Base-by-base conservation (phyloP, 1,140 invertebrate genomes). In the Caenorhabditis elegans region DNA sequence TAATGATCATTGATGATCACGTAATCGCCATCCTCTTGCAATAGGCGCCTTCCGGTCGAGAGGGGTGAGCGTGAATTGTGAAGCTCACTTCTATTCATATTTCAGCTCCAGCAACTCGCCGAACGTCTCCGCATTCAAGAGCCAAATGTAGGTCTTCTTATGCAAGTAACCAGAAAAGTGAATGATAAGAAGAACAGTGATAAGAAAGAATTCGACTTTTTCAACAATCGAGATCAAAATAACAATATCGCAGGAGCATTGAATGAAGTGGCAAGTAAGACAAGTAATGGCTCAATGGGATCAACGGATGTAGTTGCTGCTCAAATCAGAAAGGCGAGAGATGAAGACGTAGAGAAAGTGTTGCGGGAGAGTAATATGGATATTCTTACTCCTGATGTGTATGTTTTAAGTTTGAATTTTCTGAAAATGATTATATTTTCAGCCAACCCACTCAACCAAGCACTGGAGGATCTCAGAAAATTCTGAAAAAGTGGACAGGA, bases 91-190 rank as follows among this genome's bases (percentile, higher is more conserved):
- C n/a, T n/a, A n/a, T n/a, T n/a, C n/a, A n/a, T n/a, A 43, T 15
- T 60, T 60, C 53, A 60, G 34, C 34, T 70, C 2, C 34, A 70
- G 22, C 60, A 70, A 70, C 13, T 70, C 3, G 60, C 60, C n/a
- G 60, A 70, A 70, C 31, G 60, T 11, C 34, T 70, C 8, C 60
- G 60, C 22, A 39, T 39, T 39, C 60, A 70, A 39, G 60, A 70
- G 17, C 60, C 60, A 13, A 70, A 70, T 70, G 60, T 70, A 34
- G 22, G 34, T 17, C 60, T 70, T 39, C 34, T 70, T 19, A 34
- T 39, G n/a, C 60, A 70, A 22, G 39, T 70, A 70, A 70, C 60
- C 11, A n/a, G 60, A 39, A 70, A 39, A 70, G 60, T 70, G 19
- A 70, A 70, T 70, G 60, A 70, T 3, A 70, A 39, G 10, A 39